Conservation (phyloP, 1,140 invertebrate species). For the Cherax destructor region DNA sequence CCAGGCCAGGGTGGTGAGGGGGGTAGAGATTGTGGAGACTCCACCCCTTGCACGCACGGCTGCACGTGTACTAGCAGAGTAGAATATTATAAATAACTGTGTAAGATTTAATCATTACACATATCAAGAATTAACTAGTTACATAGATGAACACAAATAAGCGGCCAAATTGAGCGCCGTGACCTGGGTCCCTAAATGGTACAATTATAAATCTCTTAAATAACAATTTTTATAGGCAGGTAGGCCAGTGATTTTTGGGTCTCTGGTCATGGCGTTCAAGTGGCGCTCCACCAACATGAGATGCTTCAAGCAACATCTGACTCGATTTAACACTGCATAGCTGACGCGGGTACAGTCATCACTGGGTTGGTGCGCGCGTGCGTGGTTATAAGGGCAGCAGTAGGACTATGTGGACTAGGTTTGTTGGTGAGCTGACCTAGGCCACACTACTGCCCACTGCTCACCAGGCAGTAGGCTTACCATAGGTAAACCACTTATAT, state of each 20-base stretch:
- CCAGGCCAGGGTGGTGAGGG: slow-evolving; percentile 58
- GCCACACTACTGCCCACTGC: slow-evolving; percentile 42
- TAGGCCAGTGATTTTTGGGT: slow-evolving; percentile 57
- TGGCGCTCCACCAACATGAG: slow-evolving; percentile 62
- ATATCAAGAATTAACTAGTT: slow-evolving; percentile 67
- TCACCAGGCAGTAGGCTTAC: slow-evolving; percentile 64
- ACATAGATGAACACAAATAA: slow-evolving; percentile 70
- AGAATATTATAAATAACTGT: slow-evolving; percentile 67
- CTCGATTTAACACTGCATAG: slow-evolving; percentile 67
- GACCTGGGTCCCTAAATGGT: slow-evolving; percentile 56
- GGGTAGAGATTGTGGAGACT: slow-evolving; percentile 7
- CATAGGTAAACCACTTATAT: slow-evolving; percentile 64
- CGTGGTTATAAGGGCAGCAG: slow-evolving; percentile 53
- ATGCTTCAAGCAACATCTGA: slow-evolving; percentile 68
- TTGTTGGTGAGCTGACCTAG: slow-evolving; percentile 37
- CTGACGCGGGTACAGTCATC: slow-evolving; percentile 59
- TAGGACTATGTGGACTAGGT: slow-evolving; percentile 40
- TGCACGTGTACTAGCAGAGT: slow-evolving; percentile 64
- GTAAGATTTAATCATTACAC: slow-evolving; percentile 67
- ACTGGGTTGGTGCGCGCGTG: slow-evolving; percentile 60
- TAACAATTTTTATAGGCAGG: slow-evolving; percentile 63
- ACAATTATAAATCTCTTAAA: slow-evolving; percentile 68
- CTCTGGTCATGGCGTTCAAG: slow-evolving; percentile 49
- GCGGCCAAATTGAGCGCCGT: slow-evolving; percentile 49
- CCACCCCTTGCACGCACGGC: slow-evolving; percentile 49